Percentiles rank a stretch among this genome's conserved stretches.
Conservation (phyloP, 2,113 vertebrate species). For the Ochotona princeps region DNA sequence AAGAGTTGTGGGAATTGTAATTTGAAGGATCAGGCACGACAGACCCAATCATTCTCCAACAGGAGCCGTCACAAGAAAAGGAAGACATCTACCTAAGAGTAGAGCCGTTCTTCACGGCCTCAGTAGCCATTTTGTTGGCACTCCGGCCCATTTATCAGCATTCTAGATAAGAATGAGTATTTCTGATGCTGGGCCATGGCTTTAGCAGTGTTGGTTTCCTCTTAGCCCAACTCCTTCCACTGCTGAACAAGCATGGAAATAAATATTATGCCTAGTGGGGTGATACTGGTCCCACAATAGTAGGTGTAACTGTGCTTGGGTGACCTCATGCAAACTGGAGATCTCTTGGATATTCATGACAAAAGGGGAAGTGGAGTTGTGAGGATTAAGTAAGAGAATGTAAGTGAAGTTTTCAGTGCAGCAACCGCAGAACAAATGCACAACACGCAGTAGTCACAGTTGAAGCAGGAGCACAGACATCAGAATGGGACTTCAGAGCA, state of each 20-base stretch:
- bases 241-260: not conserved
- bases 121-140: not conserved
- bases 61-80: not conserved
- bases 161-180: not conserved
- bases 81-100: not conserved
- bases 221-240: not conserved
- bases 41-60: not conserved
- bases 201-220: not conserved
- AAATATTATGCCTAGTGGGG: too few species aligned
- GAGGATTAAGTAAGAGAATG: not conserved
- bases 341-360: not conserved
- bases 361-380: not conserved
- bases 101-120: not conserved
- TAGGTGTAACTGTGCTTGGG: not conserved
- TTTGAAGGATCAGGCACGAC: not conserved
- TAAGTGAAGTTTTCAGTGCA: not conserved
- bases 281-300: not conserved
- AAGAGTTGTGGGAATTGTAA: not conserved
- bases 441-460: fast-evolving
- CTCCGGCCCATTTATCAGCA: not conserved
- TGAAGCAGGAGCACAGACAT: not conserved
- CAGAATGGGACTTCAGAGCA: not conserved
- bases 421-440: not conserved
- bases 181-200: not conserved
- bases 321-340: not conserved